Conservation (phyloP, 2,113 vertebrate genomes). For the Hymenochirus boettgeri region DNA sequence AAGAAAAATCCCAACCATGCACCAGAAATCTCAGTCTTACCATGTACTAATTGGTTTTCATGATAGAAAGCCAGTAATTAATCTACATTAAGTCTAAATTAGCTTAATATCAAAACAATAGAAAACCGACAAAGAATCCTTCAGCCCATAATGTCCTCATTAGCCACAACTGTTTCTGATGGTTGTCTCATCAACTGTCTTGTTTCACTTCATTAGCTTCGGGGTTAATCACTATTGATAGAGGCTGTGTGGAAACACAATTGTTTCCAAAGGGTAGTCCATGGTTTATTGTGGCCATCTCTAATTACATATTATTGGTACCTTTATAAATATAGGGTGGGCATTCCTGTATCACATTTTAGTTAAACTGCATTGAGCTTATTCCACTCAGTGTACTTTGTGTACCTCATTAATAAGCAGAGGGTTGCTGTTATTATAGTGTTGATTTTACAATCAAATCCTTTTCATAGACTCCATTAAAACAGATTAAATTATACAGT, state of each 20-base stretch:
- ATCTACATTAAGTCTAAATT: slow-evolving; percentile 55
- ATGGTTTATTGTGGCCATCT: no score
- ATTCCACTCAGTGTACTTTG: no score
- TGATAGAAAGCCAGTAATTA: slow-evolving; percentile 47
- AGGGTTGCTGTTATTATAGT: no score
- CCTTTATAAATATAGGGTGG: no score
- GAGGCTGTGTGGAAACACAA: slow-evolving; percentile 38
- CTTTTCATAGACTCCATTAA: no score
- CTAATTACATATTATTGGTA: no score
- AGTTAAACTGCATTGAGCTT: no score
- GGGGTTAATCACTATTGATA: slow-evolving; percentile 55
- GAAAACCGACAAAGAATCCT: slow-evolving; percentile 47
- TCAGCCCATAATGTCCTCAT: slow-evolving; percentile 58
- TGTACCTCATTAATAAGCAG: no score
- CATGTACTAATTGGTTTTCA: slow-evolving; percentile 12
- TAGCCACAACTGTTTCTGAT: slow-evolving; percentile 47
- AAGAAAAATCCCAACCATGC: background rate
- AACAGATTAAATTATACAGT: no score
- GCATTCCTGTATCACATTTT: no score
- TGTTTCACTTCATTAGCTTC: slow-evolving; percentile 55
- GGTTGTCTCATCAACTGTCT: slow-evolving; percentile 49
- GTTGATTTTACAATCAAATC: no score
- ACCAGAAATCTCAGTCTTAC: slow-evolving; percentile 20
- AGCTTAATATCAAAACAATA: slow-evolving; percentile 52
- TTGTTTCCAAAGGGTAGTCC: background rate